Base-by-base conservation (phyloP, 2,113 vertebrate species). In the Larimichthys crocea region DNA sequence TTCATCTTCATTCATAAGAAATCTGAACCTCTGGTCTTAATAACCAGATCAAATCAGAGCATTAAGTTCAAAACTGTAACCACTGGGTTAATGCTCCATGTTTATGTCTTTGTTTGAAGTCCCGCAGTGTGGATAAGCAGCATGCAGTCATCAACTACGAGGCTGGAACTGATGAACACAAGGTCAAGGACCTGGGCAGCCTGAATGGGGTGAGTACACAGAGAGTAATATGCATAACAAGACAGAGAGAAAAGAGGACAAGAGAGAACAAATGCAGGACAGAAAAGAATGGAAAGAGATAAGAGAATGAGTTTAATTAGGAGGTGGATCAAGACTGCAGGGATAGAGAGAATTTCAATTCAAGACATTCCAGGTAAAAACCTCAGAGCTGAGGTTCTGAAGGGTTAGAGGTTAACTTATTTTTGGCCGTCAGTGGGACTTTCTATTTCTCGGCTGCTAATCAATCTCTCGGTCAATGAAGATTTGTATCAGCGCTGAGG, bases 81-180 rank as follows among this genome's bases (percentile, higher is more conserved):
- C 14, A 9, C 12, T 68, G 2, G 31, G n/a, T 44, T 76, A 69
- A 85, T 68, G 31, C 52, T 79, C 3, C 1, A 3, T 71, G 24
- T 63, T 48, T 79, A 1, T 87, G 31, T 78, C 76, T 88, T 56
- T 87, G 29, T 89, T 80, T 96, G 63, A 85, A 99, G 98, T 99
- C 98, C 65, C 97, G 98, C 73, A 99, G 98, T 26, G 98, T 99
- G 92, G 98, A 99, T 88, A 99, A 99, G 81, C 98, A 99, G 70
- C 98, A 99, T 22, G 98, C 98, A 29, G 98, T 99, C 62, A 96
- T 99, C 91, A 99, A 99, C 95, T 99, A 98, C 16, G 98, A 99
- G 83, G 74, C 95, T 9, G 94, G 96, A 79, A 90, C 92, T 0
- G 98, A 99, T 79, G 96, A 99, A 64, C 98, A 99, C 91, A 95